Evolutionary conservation across 2,113 vertebrate genomes (phyloP).

Genomic region (Ptyas mucosa): DNA sequence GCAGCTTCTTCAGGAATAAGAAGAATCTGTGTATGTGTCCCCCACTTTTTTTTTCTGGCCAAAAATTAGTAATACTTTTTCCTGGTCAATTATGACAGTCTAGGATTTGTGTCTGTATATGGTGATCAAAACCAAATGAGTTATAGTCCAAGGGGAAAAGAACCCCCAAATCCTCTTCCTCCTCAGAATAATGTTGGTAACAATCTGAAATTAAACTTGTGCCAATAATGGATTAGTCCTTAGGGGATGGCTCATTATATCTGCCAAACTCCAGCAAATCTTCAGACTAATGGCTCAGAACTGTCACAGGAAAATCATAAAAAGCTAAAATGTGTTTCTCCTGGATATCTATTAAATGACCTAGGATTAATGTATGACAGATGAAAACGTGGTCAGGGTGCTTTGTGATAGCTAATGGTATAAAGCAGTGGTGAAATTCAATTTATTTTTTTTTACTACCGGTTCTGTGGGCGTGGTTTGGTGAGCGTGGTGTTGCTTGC

Average conservation of each 20-base stretch:
- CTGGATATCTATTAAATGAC: slow-evolving; percentile 25
- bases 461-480: no score
- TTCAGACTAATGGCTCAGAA: slow-evolving; percentile 10
- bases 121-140: slow-evolving; percentile 4
- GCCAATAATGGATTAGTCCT: slow-evolving; percentile 29
- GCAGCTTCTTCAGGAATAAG: slow-evolving; percentile 2
- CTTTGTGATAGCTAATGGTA: background rate
- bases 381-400: background rate
- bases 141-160: fast-evolving
- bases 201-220: slow-evolving; percentile 34
- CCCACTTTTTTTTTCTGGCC: background rate
- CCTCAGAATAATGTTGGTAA: slow-evolving; percentile 28
- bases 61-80: background rate
- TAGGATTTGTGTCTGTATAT: slow-evolving; percentile 5
- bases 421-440: no score
- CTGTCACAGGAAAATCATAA: background rate
- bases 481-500: no score
- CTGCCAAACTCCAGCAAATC: slow-evolving; percentile 11
- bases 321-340: slow-evolving; percentile 7
- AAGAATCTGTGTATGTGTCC: no score
- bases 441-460: no score
- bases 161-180: background rate
- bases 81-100: slow-evolving; percentile 27
- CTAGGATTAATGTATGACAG: slow-evolving; percentile 16
- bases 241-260: background rate